These are phyloP conservation scores for Sceloporus undulatus DNA, from an alignment of 2,113 vertebrate genomes.

Conservation along the genomic window DNA sequence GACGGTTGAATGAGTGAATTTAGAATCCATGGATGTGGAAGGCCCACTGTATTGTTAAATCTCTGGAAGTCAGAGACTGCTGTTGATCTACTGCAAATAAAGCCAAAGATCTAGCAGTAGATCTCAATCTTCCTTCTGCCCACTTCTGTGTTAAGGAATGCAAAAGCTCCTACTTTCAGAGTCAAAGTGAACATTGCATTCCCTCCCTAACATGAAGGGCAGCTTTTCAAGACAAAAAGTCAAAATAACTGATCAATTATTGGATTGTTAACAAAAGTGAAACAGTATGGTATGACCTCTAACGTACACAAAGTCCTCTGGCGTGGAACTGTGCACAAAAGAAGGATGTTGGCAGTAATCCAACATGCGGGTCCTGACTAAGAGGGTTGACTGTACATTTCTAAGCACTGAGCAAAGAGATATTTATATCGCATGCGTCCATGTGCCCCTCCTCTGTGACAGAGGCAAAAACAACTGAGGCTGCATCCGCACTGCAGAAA, in stretches of 20 bases:
- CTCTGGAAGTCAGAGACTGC: no score
- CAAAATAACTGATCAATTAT: background rate
- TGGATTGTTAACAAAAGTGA: background rate
- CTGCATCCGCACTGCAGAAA: no score
- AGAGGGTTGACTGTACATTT: fast-evolving
- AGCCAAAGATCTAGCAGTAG: background rate
- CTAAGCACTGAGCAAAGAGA: background rate
- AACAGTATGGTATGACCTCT: background rate
- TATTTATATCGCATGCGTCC: background rate
- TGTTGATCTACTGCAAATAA: no score
- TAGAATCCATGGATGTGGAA: no score
- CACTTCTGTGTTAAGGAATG: background rate
- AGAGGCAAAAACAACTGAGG: background rate
- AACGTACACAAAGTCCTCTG: background rate
- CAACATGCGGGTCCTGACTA: background rate
- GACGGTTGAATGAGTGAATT: no score
- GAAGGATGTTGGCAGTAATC: background rate
- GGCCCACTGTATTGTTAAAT: background rate
- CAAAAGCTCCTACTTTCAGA: background rate
- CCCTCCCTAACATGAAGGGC: background rate
- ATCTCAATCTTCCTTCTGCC: background rate
- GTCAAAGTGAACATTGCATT: background rate
- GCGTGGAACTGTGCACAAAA: background rate
- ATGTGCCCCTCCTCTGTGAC: background rate
- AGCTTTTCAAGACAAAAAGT: background rate